Conservation (phyloP, 2,113 vertebrate species). For the Neoarius graeffei region DNA sequence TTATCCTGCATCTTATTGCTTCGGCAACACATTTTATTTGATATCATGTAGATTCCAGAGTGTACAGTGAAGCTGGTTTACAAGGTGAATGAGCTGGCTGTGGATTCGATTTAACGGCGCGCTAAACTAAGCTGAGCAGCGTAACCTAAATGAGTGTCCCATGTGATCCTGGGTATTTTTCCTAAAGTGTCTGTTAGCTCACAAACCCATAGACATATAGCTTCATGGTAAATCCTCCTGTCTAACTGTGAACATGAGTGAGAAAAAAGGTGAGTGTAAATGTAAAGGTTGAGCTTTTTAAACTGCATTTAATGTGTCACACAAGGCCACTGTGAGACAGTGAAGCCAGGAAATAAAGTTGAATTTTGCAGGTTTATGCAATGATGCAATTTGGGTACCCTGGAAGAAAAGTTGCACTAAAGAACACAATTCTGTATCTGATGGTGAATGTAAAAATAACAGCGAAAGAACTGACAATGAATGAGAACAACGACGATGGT, state of each 20-base stretch:
- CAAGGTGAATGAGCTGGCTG: neutral
- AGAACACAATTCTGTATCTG: conserved; percentile 22
- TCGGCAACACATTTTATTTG: neutral
- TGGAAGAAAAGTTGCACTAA: conserved; percentile 54
- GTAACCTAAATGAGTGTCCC: neutral
- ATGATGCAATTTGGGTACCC: conserved; percentile 44
- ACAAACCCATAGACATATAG: neutral
- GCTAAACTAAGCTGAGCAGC: neutral
- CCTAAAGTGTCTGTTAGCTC: neutral
- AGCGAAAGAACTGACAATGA: conserved; percentile 1
- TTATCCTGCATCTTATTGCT: conserved; percentile 9
- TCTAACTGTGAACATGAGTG: neutral
- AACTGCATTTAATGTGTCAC: conserved; percentile 49
- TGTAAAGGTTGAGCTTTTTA: conserved; percentile 47
- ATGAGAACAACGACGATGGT: conserved; percentile 47
- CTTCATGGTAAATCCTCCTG: neutral
- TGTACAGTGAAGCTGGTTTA: neutral
- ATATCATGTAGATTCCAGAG: neutral
- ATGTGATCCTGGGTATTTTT: neutral
- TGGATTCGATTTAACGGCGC: neutral
- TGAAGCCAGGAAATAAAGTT: conserved; percentile 17
- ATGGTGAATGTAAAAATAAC: conserved; percentile 28
- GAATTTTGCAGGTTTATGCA: conserved; percentile 35
- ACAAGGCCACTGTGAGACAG: conserved; percentile 51
- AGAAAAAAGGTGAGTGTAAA: conserved; percentile 22